Conservation (phyloP, 2,797 vertebrate genomes). For the Gymnoscopelus microlampas region DNA sequence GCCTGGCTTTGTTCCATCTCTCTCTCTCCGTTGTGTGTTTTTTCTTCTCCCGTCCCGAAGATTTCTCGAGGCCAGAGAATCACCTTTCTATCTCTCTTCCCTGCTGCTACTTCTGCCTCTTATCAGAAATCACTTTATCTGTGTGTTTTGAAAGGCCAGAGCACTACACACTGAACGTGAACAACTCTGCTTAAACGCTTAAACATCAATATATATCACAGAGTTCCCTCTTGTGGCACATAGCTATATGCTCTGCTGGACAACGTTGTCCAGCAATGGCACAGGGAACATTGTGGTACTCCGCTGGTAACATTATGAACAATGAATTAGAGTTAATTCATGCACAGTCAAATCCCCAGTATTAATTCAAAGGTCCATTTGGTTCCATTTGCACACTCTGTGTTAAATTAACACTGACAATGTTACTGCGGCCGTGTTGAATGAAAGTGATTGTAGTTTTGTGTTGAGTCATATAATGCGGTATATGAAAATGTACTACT, state of each 20-base stretch:
- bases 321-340: too few species aligned
- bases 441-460: constrained; percentile 32
- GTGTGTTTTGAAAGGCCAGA: constrained; percentile 3
- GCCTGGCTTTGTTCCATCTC: constrained; percentile 15
- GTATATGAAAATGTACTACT: too few species aligned
- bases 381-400: too few species aligned
- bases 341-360: too few species aligned
- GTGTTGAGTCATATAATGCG: constrained; percentile 15
- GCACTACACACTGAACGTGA: constrained; percentile 14
- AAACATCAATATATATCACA: constrained; percentile 13
- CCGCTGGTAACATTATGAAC: too few species aligned
- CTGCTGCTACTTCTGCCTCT: constrained; percentile 12
- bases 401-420: too few species aligned
- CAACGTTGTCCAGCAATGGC: constrained; percentile 50
- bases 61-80: constrained; percentile 9
- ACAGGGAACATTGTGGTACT: not conserved
- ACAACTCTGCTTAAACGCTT: constrained; percentile 18
- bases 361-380: too few species aligned
- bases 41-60: not conserved
- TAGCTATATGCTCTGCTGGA: not conserved
- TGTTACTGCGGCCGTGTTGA: constrained; percentile 9
- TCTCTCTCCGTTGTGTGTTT: constrained; percentile 12
- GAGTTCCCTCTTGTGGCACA: constrained; percentile 28
- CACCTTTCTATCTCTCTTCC: constrained; percentile 5
- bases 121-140: constrained; percentile 26